phyloP scores from a whole-genome alignment of 1,140 invertebrate species.

The Matsumurasca onukii region DNA sequence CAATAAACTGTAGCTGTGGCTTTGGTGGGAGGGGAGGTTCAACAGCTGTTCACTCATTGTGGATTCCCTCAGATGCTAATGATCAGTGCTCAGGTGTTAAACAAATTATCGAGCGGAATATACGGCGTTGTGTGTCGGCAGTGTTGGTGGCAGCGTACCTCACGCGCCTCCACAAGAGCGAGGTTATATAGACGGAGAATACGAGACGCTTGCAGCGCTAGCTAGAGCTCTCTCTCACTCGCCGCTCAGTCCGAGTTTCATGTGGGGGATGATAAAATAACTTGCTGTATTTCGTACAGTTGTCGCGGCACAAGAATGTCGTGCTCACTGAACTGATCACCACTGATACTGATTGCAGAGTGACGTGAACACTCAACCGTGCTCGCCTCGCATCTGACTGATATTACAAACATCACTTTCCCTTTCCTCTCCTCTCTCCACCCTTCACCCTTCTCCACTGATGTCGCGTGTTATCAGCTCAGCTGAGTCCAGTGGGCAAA shows the following conservation, averaged over 20 bases:
- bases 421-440: slow-evolving; percentile 14
- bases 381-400: slow-evolving; percentile 24
- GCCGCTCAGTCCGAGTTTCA: no score
- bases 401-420: slow-evolving; percentile 28
- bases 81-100: slow-evolving; percentile 1
- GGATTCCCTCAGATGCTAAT: slow-evolving; percentile 8
- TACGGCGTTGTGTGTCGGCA: slow-evolving; percentile 16
- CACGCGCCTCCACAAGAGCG: slow-evolving; percentile 29
- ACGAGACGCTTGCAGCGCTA: slow-evolving; percentile 6
- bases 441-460: not conserved
- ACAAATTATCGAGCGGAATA: slow-evolving; percentile 9
- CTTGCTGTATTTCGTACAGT: no score
- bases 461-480: slow-evolving; percentile 10
- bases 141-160: not conserved
- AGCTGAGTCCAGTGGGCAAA: slow-evolving; percentile 1
- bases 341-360: no score
- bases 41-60: slow-evolving; percentile 22
- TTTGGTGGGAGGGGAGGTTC: not conserved
- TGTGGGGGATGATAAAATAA: no score
- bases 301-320: no score
- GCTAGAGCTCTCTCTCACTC: no score
- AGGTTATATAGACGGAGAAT: slow-evolving; percentile 32
- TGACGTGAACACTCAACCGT: no score
- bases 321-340: no score
- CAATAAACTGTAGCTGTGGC: slow-evolving; percentile 17